These are phyloP conservation scores for Beaufortia kweichowensis DNA, from an alignment of 2,113 vertebrate species.

Conservation along the genomic window DNA sequence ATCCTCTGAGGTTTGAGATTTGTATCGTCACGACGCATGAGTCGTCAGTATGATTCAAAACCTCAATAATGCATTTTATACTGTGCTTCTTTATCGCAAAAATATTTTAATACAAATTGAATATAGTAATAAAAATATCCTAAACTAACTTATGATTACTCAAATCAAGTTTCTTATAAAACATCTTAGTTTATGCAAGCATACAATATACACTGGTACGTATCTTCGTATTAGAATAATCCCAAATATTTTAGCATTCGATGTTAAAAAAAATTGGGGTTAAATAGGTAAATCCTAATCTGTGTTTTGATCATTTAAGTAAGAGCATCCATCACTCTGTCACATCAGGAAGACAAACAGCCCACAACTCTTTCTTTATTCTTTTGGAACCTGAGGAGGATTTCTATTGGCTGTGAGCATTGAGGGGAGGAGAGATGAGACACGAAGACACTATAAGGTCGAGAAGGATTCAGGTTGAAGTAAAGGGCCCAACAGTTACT, in stretches of 20 bases:
- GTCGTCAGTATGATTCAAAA: no score
- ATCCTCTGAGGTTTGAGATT: constrained; percentile 4
- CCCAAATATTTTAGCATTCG: no score
- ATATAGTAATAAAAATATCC: no score
- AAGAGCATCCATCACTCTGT: constrained; percentile 42
- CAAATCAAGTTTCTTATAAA: no score
- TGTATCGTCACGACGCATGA: neutral
- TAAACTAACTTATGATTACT: no score
- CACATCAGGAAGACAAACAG: constrained; percentile 13
- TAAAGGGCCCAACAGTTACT: constrained; percentile 26
- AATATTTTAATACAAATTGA: no score
- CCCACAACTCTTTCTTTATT: constrained; percentile 47
- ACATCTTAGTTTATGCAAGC: no score
- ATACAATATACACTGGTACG: no score
- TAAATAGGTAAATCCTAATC: neutral
- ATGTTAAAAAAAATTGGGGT: neutral
- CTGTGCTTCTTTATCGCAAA: no score
- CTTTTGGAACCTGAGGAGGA: constrained; percentile 28
- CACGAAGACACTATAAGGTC: constrained; percentile 45
- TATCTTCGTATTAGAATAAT: no score
- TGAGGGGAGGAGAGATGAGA: constrained; percentile 49
- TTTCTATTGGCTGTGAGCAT: constrained; percentile 57
- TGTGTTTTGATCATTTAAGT: constrained; percentile 9
- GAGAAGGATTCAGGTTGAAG: constrained; percentile 60
- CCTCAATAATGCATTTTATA: no score